Percentiles rank a stretch among this genome's conserved stretches.
These are phyloP conservation scores for Crepidodera aurea DNA, from an alignment of 2,888 invertebrate species.

Conservation along the genomic window DNA sequence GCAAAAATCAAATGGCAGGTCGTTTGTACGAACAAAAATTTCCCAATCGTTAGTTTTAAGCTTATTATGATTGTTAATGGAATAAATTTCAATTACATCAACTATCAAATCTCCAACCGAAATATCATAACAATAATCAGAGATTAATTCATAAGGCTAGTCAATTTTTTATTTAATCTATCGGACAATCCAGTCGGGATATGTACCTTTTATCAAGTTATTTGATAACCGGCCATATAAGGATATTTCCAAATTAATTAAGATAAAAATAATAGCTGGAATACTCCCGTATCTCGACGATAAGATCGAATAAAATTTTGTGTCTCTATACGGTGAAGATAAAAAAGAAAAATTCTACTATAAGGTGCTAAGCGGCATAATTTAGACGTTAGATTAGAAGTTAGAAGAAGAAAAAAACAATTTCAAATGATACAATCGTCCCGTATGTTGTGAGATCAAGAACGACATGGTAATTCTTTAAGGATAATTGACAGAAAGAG, in stretches of 20 bases:
- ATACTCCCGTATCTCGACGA: conserved; percentile 30
- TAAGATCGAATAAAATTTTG: conserved; percentile 34
- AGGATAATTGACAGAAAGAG: not conserved
- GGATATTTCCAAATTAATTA: conserved; percentile 36
- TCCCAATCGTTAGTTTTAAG: too few species aligned
- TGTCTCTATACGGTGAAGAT: conserved; percentile 27
- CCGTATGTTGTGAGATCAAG: not conserved
- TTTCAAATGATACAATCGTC: conserved; percentile 17
- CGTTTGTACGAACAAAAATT: too few species aligned
- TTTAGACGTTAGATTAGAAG: conserved; percentile 30
- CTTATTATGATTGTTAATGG: too few species aligned
- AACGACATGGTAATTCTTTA: conserved; percentile 2
- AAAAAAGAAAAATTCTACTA: conserved; percentile 20
- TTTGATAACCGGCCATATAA: conserved; percentile 33
- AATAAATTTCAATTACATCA: too few species aligned
- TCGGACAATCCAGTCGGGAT: conserved; percentile 26
- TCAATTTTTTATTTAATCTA: conserved; percentile 31
- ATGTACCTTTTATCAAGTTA: conserved; percentile 30
- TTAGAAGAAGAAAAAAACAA: conserved; percentile 10
- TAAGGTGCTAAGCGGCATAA: conserved; percentile 25
- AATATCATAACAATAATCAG: conserved; percentile 25
- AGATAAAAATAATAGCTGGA: conserved; percentile 33
- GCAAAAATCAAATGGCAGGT: too few species aligned
- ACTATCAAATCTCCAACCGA: conserved; percentile 20
- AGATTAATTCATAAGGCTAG: conserved; percentile 24